Conservation (phyloP, 64 coral and sea anemone species). For the Acropora tenuis region DNA sequence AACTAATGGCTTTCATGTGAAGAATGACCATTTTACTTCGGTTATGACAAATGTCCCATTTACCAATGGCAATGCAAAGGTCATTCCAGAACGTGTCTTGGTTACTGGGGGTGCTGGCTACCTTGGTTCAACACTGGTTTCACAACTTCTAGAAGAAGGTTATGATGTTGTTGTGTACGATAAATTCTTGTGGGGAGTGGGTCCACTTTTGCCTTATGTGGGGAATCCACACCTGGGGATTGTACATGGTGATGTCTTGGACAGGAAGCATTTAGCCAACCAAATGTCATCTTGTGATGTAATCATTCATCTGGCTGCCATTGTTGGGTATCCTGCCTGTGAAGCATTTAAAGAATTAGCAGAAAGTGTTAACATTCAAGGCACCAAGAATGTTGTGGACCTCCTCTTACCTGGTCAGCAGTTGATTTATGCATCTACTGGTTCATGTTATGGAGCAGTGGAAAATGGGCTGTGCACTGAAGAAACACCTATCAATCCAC, state of each 20-base stretch:
- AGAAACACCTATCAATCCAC: conserved; percentile 84
- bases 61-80: neutral
- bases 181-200: conserved; percentile 83
- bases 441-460: conserved; percentile 93
- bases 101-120: conserved; percentile 94
- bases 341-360: conserved; percentile 80
- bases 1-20: neutral
- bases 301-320: conserved; percentile 85
- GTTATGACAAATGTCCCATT: neutral
- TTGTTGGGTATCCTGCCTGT: conserved; percentile 94
- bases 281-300: conserved; percentile 66
- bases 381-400: conserved; percentile 80
- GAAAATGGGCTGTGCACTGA: conserved; percentile 87
- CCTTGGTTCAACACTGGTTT: conserved; percentile 82
- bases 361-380: conserved; percentile 72
- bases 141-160: conserved; percentile 64
- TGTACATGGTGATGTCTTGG: conserved; percentile 84
- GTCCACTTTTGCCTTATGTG: conserved; percentile 48
- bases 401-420: conserved; percentile 59
- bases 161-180: conserved; percentile 86
- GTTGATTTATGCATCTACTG: conserved; percentile 91
- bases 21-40: neutral
- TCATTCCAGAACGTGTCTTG: conserved; percentile 51
- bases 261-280: conserved; percentile 63
- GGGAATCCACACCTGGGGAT: conserved; percentile 68